Base-by-base conservation (phyloP, 92 coral and sea anemone genomes). In the Epizoanthus stellaris region DNA sequence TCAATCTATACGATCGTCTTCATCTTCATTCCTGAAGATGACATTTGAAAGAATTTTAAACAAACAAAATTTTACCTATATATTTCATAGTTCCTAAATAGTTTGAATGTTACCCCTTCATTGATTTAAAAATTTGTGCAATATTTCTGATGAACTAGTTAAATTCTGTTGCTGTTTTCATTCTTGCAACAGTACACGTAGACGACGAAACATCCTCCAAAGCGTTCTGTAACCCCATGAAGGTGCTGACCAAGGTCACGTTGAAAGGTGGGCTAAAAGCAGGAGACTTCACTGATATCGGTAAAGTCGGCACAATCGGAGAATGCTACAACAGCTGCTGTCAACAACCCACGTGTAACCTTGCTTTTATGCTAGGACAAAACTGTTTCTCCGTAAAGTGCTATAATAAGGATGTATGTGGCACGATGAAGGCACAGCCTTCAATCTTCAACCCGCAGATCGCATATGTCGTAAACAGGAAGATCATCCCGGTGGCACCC, bases 381-480 rank as follows among this genome's bases (percentile, higher is more conserved):
- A 97, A 97, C 86, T 97, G 99, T 30, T 97, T 97, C 89, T 93
- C 94, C 5, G 99, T 97, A 4, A 97, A 97, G 80, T 97, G 99
- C 73, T 95, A 89, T 60, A 95, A 81, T 36, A 91, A 93, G 59
- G 91, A 93, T 83, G 79, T 97, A 73, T 97, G 99, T 39, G 88
- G 90, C 19, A 97, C 98, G 30, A 97, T 97, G 76, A 94, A 98
- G 3, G 99, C 99, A 16, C 99, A 97, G 54, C 99, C 99, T 10
- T 95, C 98, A 4, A 97, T 97, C 54, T 97, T 95, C 43, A 97
- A 97, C 85, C 99, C 99, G 16, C 99, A 97, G 90, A 97, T 97
- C 77, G 99, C 99, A 0, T 97, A 97, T 80, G 97, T 97, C 10
- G 91, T 82, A 86, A 90, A 68, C 62, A 89, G 99, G 45, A 93